A percentile compares a stretch with the other conserved stretches of the same genome.
Conservation (phyloP, 2,888 invertebrate species). For the Lissonota sp. region DNA sequence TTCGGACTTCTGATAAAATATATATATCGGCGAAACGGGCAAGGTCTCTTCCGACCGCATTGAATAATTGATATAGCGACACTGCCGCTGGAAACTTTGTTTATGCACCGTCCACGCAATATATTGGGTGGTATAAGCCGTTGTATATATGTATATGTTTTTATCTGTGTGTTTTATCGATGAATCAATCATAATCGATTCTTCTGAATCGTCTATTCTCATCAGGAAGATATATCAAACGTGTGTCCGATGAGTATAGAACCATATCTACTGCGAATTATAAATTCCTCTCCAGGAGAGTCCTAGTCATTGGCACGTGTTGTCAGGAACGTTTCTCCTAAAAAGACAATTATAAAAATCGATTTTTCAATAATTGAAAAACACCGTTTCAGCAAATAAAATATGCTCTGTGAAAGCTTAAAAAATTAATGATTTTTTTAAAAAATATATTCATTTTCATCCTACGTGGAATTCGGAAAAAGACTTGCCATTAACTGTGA, state of each 20-base stretch:
- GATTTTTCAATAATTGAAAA: neutral
- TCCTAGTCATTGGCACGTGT: neutral
- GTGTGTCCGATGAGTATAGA: slow-evolving; percentile 11
- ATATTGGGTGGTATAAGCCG: neutral
- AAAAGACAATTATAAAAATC: neutral
- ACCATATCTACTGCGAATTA: slow-evolving; percentile 36
- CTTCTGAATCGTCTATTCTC: slow-evolving; percentile 28
- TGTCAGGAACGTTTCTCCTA: neutral
- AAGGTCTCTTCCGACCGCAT: slow-evolving; percentile 60
- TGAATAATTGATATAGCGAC: slow-evolving; percentile 61
- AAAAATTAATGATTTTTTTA: neutral
- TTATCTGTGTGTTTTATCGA: neutral
- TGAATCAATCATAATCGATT: slow-evolving; percentile 41
- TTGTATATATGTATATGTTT: neutral
- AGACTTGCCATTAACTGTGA: neutral
- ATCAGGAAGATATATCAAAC: slow-evolving; percentile 19
- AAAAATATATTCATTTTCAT: neutral
- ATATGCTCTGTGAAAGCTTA: neutral
- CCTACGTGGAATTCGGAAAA: neutral
- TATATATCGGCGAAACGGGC: slow-evolving; percentile 52
- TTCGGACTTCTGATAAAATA: slow-evolving; percentile 12
- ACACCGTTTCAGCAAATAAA: neutral
- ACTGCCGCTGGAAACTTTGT: slow-evolving; percentile 58
- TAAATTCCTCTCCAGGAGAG: neutral
- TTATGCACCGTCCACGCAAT: slow-evolving; percentile 26